Base-by-base conservation (phyloP, 2,797 vertebrate species). In the Sebastes steindachneri region DNA sequence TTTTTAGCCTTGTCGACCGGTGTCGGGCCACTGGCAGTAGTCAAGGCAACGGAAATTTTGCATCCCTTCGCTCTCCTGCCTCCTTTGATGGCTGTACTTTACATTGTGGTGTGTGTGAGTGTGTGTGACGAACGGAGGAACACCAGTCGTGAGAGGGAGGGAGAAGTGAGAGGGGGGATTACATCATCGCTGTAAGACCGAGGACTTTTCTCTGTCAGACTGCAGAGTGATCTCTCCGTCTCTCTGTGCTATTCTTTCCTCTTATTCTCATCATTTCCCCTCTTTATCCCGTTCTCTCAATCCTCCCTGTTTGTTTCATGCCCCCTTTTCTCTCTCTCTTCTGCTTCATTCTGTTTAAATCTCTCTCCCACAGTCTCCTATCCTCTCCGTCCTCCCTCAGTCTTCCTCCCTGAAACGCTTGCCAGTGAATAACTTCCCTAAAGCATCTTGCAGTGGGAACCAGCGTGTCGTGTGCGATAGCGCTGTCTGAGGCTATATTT, bases 11-110 rank as follows among this genome's bases (percentile, higher is more conserved):
- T 9, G 45, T 17, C 35, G 14, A 63, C 65, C 19, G 33, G 70
- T 84, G 67, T 79, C 85, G 21, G 57, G 77, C 79, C 80, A n/a
- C 79, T 41, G 63, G 80, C 87, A 81, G 95, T 94, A 89, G 93
- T 91, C 94, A 95, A 88, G 94, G 94, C 93, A 94, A 94, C 93
- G 94, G 92, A 94, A 91, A 89, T 93, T 94, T 94, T 86, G 84
- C 90, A 94, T 95, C 94, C 86, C 86, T 88, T 87, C 31, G 37
- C 86, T 91, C 74, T 86, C 85, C 79, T 79, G 79, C 75, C 76
- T 86, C 72, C 70, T 78, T 66, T 74, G 58, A 68, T 73, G 66
- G 73, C 80, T 88, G 65, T 80, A 74, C 78, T 79, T 92, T 80
- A 87, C 80, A 75, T 51, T 77, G 51, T 31, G 45, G 74, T 67